phyloP scores from a whole-genome alignment of 2,113 vertebrate genomes.

The Leptosomus discolor region DNA sequence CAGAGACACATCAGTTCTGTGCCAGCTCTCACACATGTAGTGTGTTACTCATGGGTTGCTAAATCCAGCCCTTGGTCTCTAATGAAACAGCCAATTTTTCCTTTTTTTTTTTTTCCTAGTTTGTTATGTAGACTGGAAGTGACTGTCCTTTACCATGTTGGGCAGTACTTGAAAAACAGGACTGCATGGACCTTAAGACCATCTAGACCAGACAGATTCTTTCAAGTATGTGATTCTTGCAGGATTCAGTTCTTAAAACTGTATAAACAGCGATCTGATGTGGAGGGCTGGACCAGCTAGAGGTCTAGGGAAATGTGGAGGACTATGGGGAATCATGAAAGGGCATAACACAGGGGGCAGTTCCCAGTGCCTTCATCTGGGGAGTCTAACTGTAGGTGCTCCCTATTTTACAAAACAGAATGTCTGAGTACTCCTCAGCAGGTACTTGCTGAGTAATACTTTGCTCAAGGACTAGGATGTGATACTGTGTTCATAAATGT shows the following conservation, averaged over 20 bases:
- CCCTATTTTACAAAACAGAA: background rate
- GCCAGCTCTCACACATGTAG: background rate
- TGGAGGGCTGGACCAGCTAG: background rate
- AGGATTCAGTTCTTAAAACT: background rate
- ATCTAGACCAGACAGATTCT: background rate
- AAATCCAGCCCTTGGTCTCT: background rate
- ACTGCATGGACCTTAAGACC: background rate
- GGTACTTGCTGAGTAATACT: background rate
- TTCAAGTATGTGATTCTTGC: background rate
- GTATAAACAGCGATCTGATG: background rate
- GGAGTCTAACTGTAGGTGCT: background rate
- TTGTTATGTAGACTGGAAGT: background rate
- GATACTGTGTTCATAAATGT: background rate
- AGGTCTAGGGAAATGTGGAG: background rate
- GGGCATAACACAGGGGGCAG: rapidly evolving
- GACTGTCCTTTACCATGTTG: background rate
- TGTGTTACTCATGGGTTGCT: background rate
- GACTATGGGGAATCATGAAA: background rate
- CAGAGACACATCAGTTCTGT: background rate
- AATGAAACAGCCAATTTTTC: background rate
- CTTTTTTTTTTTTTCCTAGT: too few species aligned
- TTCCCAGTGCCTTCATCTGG: background rate
- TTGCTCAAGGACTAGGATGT: background rate
- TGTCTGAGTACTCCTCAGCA: background rate
- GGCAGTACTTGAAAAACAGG: background rate